Evolutionary conservation across 2,113 vertebrate species (phyloP).

Genomic region (Psettodes erumei): DNA sequence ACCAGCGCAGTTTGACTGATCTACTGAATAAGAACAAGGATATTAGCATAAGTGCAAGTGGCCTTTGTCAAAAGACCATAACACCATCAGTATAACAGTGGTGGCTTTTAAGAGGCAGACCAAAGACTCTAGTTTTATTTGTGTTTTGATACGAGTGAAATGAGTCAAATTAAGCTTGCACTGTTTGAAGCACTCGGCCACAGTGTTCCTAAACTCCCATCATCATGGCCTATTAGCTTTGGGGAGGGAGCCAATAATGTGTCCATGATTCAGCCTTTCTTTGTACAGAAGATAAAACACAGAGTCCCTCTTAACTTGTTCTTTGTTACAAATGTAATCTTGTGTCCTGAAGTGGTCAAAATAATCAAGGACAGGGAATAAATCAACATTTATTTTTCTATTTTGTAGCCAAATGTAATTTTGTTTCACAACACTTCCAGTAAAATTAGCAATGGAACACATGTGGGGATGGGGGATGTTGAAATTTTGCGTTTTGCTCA

Average conservation of each 20-base stretch:
- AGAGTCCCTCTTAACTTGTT: constrained; percentile 8
- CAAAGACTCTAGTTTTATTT: constrained; percentile 56
- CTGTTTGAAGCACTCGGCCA: constrained; percentile 43
- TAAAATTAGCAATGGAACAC: neutral
- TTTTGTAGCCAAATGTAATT: constrained; percentile 24
- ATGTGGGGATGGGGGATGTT: neutral
- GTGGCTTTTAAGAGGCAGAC: constrained; percentile 36
- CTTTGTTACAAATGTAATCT: constrained; percentile 30
- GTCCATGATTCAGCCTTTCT: constrained; percentile 35
- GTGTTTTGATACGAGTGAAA: constrained; percentile 53
- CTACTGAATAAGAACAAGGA: neutral
- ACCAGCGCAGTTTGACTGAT: constrained; percentile 2
- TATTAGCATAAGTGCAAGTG: constrained; percentile 8
- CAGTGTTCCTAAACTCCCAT: constrained; percentile 54
- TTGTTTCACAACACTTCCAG: constrained; percentile 51
- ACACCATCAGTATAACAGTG: constrained; percentile 30
- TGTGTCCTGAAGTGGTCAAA: constrained; percentile 20
- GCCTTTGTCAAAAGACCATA: constrained; percentile 16
- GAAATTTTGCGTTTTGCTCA: constrained; percentile 28
- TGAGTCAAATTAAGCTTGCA: constrained; percentile 47
- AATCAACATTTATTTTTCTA: neutral
- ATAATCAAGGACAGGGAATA: constrained; percentile 20
- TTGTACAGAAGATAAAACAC: constrained; percentile 48
- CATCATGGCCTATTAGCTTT: constrained; percentile 59
- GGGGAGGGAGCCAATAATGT: constrained; percentile 42